These are phyloP conservation scores for Tyrannus savana DNA, from an alignment of 2,113 vertebrate genomes.

Conservation along the genomic window DNA sequence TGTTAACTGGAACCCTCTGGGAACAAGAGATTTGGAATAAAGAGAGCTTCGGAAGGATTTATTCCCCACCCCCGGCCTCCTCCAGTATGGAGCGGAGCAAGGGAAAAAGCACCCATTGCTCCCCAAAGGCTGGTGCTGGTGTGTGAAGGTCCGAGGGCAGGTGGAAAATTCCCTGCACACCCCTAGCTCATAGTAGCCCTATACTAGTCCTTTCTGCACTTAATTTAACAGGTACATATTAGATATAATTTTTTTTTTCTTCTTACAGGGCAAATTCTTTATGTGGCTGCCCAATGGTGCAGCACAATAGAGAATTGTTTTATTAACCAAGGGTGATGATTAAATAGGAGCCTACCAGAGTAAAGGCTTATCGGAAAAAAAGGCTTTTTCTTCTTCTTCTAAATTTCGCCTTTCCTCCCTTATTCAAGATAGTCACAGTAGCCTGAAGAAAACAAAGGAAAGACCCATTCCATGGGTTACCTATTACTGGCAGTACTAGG, in stretches of 20 bases:
- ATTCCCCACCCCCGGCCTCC: too few relatives aligned
- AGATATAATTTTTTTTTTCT: neutral
- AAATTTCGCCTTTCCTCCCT: neutral
- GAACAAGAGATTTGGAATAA: neutral
- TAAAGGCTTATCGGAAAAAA: neutral
- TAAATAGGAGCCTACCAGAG: neutral
- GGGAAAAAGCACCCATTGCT: neutral
- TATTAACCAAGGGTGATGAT: neutral
- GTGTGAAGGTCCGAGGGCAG: neutral
- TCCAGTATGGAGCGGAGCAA: neutral
- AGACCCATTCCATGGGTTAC: conserved; percentile 66
- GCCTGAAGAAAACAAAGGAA: conserved; percentile 18
- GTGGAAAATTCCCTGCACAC: neutral
- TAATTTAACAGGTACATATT: neutral
- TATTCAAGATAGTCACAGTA: neutral
- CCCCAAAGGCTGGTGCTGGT: neutral
- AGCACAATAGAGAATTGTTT: conserved; percentile 11
- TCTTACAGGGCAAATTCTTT: neutral
- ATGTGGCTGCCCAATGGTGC: neutral
- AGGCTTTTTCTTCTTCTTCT: neutral
- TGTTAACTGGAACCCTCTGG: neutral
- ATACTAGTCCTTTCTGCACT: neutral
- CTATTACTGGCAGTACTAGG: conserved; percentile 63
- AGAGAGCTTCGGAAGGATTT: neutral
- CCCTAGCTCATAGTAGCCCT: neutral